Base-by-base conservation (phyloP, 2,113 vertebrate genomes). In the Carollia perspicillata region DNA sequence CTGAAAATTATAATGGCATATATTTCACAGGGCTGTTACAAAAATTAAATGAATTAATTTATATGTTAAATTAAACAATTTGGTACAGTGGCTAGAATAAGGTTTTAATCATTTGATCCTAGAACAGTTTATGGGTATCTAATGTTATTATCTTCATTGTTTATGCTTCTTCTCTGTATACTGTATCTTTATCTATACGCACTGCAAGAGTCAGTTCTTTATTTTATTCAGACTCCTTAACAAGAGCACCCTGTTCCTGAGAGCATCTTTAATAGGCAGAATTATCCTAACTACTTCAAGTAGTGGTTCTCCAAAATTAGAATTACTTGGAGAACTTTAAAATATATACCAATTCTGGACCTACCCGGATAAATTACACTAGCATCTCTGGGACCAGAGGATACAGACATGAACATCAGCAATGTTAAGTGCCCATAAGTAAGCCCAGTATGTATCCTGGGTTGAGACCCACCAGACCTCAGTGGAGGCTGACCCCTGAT, bases 21-120 rank as follows among this genome's bases (percentile, higher is more conserved):
- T 84, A 79, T 33, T 69, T 90, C 44, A 44, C 16, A 86, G 20
- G 33, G 10, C 9, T 81, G 33, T 55, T 89, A 51, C 3, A 93
- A 92, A 89, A 92, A 72, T 66, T 66, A 89, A 66, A 58, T 84
- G 33, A 79, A 9, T 68, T 90, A 71, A 55, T 72, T 90, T 65
- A n/a, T 26, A 2, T 37, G 33, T 78, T 86, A 85, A 72, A 8
- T 35, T 80, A 44, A 96, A 44, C 28, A 78, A 26, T 40, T 72
- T 94, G 37, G 8, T n/a, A 77, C 23, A 42, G 1, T 16, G 11
- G 66, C 49, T 68, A 47, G 30, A 84, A 44, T 44, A 66, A 94
- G 37, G 11, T 68, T 85, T 65, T 9, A 42, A 63, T 53, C 14
- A 77, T 51, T 90, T 66, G 81, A 58, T n/a, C 18, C 49, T 69